phyloP scores from a whole-genome alignment of 1,140 invertebrate genomes.

The Euwallacea similis region DNA sequence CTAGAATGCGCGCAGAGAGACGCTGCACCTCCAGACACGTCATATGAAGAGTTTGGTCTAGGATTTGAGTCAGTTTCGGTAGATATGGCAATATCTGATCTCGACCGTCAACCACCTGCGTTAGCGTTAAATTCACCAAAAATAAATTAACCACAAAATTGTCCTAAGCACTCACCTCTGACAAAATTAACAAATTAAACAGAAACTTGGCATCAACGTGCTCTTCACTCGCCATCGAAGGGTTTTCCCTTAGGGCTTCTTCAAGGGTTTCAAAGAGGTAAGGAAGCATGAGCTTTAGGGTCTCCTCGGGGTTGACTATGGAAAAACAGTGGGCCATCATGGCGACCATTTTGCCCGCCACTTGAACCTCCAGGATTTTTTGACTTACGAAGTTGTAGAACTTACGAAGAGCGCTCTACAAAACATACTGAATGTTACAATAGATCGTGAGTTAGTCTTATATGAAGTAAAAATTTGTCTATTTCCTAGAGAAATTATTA shows the following conservation, averaged over 20 bases:
- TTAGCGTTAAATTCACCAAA: background rate
- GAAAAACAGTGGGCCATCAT: conserved; percentile 66
- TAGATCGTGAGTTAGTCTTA: too few relatives aligned
- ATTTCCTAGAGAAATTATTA: too few relatives aligned
- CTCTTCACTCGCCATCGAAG: conserved; percentile 69
- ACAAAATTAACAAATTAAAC: conserved; percentile 76
- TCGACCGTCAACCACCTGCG: conserved; percentile 48
- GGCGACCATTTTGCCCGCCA: conserved; percentile 77
- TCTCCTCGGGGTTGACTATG: conserved; percentile 67
- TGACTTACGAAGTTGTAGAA: conserved; percentile 72
- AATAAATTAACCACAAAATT: background rate
- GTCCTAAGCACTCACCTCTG: conserved; percentile 59
- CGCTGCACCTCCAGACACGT: conserved; percentile 59
- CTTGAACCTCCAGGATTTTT: conserved; percentile 77
- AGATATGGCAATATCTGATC: conserved; percentile 58
- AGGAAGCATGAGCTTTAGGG: conserved; percentile 73
- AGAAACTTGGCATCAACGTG: conserved; percentile 77
- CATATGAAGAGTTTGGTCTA: conserved; percentile 60
- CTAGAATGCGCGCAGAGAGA: conserved; percentile 56
- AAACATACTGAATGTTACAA: conserved; percentile 41
- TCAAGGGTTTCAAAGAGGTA: conserved; percentile 66
- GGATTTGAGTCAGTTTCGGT: conserved; percentile 56
- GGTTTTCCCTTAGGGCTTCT: conserved; percentile 58
- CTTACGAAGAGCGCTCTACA: conserved; percentile 72
- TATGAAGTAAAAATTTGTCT: too few relatives aligned